Percentiles rank a stretch among this genome's conserved stretches.
These are phyloP conservation scores for Xenopus borealis DNA, from an alignment of 2,113 vertebrate species.

Conservation along the genomic window DNA sequence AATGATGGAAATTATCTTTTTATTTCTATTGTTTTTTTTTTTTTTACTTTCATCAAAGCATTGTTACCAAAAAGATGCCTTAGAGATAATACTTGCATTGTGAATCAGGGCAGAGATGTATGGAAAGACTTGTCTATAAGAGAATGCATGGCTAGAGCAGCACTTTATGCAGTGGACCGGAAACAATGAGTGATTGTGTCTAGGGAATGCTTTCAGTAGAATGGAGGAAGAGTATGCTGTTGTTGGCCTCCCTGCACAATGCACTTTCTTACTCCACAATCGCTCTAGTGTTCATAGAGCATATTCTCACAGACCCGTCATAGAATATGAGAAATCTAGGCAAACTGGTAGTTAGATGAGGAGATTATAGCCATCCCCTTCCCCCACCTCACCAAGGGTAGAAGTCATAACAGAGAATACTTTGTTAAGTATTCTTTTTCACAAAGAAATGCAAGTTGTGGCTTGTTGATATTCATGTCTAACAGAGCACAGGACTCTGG, in stretches of 20 bases:
- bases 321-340: conserved; percentile 18
- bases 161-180: conserved; percentile 36
- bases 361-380: not conserved
- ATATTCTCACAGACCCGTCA: conserved; percentile 15
- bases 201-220: conserved; percentile 31
- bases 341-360: conserved; percentile 27
- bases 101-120: not conserved
- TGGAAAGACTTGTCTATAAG: conserved; percentile 1
- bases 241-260: conserved; percentile 29
- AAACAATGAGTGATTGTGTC: conserved; percentile 24
- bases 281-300: conserved; percentile 14
- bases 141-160: conserved; percentile 15
- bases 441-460: conserved; percentile 29
- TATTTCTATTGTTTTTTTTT: too few relatives aligned
- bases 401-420: conserved; percentile 39
- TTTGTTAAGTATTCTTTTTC: conserved; percentile 34
- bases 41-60: too few relatives aligned
- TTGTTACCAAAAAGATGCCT: too few relatives aligned
- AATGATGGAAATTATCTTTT: too few relatives aligned
- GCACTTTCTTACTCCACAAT: conserved; percentile 13
- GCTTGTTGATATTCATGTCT: conserved; percentile 14
- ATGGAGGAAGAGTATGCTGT: conserved; percentile 25
- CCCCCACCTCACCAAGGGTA: not conserved
- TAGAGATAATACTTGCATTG: not conserved
- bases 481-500: conserved; percentile 7